Percentiles rank a stretch among this genome's conserved stretches.
phyloP scores from a whole-genome alignment of 1,140 invertebrate species.

The Delia radicum region DNA sequence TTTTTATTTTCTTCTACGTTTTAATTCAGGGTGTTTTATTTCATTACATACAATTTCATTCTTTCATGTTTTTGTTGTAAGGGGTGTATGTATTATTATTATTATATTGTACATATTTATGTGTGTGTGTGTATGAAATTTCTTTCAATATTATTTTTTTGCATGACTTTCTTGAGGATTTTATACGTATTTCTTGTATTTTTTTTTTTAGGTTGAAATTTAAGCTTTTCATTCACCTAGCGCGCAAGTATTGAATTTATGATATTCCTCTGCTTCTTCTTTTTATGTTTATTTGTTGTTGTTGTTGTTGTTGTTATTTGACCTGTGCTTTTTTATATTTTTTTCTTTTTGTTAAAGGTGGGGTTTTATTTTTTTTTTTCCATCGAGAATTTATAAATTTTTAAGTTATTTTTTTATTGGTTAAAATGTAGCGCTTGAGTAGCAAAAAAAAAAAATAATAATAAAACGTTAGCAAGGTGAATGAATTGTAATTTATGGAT shows the following conservation, averaged over 20 bases:
- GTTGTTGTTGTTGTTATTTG: not conserved
- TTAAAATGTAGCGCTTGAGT: not conserved
- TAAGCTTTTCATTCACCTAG: not conserved
- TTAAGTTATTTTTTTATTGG: not conserved
- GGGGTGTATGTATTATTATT: too few species aligned
- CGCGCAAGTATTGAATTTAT: slow-evolving; percentile 4
- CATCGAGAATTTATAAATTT: not conserved
- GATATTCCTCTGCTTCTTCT: not conserved
- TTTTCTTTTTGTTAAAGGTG: not conserved
- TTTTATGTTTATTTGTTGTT: not conserved
- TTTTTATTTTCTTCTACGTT: not conserved
- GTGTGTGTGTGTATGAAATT: too few species aligned
- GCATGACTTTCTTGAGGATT: not conserved
- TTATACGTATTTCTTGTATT: not conserved
- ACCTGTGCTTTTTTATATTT: not conserved
- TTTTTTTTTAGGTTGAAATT: not conserved
- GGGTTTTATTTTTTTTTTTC: not conserved
- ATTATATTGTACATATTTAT: too few species aligned
- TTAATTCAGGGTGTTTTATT: not conserved
- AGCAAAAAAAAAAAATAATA: not conserved
- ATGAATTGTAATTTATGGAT: not conserved
- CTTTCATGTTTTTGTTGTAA: not conserved
- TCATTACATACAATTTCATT: not conserved
- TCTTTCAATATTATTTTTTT: not conserved
- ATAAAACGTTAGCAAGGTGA: not conserved